Conservation (phyloP, 2,797 vertebrate species). For the Tokudaia tokunoshimensis region DNA sequence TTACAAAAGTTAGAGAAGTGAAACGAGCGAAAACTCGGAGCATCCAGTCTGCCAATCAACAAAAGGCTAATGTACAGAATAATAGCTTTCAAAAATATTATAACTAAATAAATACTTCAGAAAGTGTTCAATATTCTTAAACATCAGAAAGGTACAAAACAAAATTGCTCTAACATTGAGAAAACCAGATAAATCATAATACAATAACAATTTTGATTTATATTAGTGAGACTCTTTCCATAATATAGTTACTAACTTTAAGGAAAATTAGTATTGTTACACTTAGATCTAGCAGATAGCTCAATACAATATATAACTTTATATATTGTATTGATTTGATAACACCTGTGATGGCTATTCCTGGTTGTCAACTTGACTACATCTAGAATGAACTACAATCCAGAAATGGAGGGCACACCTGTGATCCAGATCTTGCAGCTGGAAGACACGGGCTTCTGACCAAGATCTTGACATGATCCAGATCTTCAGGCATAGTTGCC, state of each 20-base stretch:
- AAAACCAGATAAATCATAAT: constrained; percentile 1
- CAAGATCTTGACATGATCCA: neutral
- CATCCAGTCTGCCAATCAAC: neutral
- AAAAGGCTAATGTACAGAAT: too few relatives aligned
- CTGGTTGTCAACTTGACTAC: neutral
- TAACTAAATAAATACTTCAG: neutral
- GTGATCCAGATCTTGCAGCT: too few relatives aligned
- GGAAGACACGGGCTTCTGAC: too few relatives aligned
- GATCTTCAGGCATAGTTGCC: neutral
- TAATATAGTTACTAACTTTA: neutral
- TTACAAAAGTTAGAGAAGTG: neutral
- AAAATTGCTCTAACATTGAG: neutral
- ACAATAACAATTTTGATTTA: neutral
- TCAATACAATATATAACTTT: neutral
- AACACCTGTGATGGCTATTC: neutral
- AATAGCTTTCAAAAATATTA: neutral
- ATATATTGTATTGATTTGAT: neutral
- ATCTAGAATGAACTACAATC: neutral
- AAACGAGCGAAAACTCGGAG: neutral
- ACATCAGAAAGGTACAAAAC: neutral
- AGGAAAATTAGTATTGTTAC: neutral
- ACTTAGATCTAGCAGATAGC: neutral
- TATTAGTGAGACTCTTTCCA: neutral
- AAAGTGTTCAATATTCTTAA: neutral
- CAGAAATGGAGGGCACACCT: neutral